Evolutionary conservation across 2,888 invertebrate genomes (phyloP), one percentile per base, ranked within the genome.

Genomic region (Notodonta dromedarius): DNA sequence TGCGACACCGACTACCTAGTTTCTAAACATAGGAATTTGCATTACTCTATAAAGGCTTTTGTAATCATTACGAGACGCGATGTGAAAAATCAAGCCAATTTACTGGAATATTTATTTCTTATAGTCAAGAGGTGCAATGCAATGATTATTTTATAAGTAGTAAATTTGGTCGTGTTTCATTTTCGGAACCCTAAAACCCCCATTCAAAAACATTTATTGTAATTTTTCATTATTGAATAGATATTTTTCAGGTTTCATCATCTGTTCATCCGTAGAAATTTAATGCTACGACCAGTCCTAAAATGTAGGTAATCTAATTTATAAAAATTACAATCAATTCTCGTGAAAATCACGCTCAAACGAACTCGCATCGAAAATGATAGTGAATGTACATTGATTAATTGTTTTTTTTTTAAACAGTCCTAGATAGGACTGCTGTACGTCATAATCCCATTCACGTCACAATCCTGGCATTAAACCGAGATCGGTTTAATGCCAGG

Each of bases 301-400:
- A n/a, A n/a, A n/a, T n/a, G n/a, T n/a, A n/a, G n/a, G n/a, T n/a
- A n/a, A n/a, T n/a, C n/a, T n/a, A n/a, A n/a, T n/a, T n/a, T n/a
- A n/a, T n/a, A n/a, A n/a, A n/a, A n/a, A 8, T 42, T 48, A 48
- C n/a, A 14, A n/a, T 48, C 44, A 48, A 48, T 48, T n/a, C 48
- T 53, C 39, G 9, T 54, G 7, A 54, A 39, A 39, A 54, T 39
- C 9, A 39, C 54, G 54, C 35, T 39, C 39, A 67, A 57, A 71
- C 40, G 48, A 73, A 52, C 56, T 14, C 40, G 56, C 42, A 51
- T 13, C 51, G 32, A 58, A 9, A 24, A 46, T 60, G 46, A 57
- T 57, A 39, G 16, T 24, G 39, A 12, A 50, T 53, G 32, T 35
- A 35, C 7, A 35, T 58, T 24, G 14, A 48, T 39, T 44, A n/a